A percentile compares a stretch with the other conserved stretches of the same genome.
phyloP scores from a whole-genome alignment of 2,888 invertebrate species.

The Dichetophora obliterata region DNA sequence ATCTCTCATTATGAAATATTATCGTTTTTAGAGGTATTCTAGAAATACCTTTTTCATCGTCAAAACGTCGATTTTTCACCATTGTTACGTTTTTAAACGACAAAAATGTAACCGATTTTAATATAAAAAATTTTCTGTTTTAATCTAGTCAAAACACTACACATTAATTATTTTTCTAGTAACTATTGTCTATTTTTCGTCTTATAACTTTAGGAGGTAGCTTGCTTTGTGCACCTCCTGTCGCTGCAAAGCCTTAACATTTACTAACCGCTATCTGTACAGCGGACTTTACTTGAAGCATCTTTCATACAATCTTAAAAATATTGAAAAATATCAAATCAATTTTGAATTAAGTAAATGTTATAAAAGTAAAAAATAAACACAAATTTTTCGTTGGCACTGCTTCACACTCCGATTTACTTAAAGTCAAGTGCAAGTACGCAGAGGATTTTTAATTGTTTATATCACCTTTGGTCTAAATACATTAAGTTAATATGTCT shows the following conservation, averaged over 20 bases:
- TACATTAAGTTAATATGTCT: too few species aligned
- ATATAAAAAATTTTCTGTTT: too few species aligned
- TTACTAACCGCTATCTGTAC: constrained; percentile 57
- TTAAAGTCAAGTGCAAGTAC: too few species aligned
- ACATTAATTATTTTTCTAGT: not conserved
- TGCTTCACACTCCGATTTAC: too few species aligned
- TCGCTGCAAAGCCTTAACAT: constrained; percentile 54
- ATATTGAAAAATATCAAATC: not conserved
- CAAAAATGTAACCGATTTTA: too few species aligned
- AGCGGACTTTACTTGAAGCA: constrained; percentile 14
- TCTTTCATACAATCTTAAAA: not conserved
- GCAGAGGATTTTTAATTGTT: too few species aligned
- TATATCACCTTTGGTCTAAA: too few species aligned
- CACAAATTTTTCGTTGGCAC: too few species aligned
- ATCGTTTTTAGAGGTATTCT: not conserved
- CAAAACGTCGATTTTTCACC: constrained; percentile 65
- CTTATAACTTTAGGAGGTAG: not conserved
- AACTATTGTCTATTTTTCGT: not conserved
- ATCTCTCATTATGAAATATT: not conserved
- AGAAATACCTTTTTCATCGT: constrained; percentile 51
- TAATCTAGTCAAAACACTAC: too few species aligned
- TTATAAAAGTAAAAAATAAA: too few species aligned
- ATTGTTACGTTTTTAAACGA: constrained; percentile 48
- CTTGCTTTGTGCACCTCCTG: constrained; percentile 6
- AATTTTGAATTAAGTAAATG: too few species aligned